phyloP scores from a whole-genome alignment of 2,113 vertebrate genomes.

The Notothenia rossii region DNA sequence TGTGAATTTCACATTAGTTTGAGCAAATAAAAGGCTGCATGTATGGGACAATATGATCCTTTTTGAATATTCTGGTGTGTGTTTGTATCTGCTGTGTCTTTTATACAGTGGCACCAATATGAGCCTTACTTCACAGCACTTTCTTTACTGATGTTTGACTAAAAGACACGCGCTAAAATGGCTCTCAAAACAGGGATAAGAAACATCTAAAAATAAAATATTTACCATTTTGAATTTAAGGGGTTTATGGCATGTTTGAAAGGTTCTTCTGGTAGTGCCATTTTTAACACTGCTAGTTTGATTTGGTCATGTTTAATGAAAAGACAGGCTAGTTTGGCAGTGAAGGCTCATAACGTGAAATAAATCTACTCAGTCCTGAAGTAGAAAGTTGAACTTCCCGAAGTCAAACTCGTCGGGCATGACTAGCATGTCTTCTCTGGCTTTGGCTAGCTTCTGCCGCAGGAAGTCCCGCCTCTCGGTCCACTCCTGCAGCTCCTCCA shows the following conservation, averaged over 20 bases:
- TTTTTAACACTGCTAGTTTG: background rate
- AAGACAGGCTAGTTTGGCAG: slow-evolving; percentile 21
- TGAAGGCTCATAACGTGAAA: slow-evolving; percentile 11
- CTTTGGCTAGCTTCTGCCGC: slow-evolving; percentile 90
- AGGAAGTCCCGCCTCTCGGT: slow-evolving; percentile 90
- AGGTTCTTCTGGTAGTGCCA: background rate
- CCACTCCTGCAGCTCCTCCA: slow-evolving; percentile 94
- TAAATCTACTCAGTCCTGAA: slow-evolving; percentile 81
- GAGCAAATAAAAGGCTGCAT: background rate
- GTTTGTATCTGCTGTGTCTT: background rate
- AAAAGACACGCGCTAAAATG: background rate
- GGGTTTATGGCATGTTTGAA: background rate
- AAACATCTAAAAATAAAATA: slow-evolving; percentile 8
- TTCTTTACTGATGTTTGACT: background rate
- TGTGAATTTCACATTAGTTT: too few species aligned
- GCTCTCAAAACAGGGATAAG: background rate
- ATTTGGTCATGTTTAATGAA: slow-evolving; percentile 26
- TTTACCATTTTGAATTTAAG: background rate
- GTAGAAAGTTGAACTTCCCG: slow-evolving; percentile 95
- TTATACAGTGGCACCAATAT: slow-evolving; percentile 12
- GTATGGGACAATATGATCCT: background rate
- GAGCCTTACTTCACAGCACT: background rate
- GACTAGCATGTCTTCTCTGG: slow-evolving; percentile 93
- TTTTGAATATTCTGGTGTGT: background rate
- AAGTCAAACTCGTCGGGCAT: slow-evolving; percentile 91